phyloP scores from a whole-genome alignment of 2,113 vertebrate species.

The Stercorarius parasiticus region DNA sequence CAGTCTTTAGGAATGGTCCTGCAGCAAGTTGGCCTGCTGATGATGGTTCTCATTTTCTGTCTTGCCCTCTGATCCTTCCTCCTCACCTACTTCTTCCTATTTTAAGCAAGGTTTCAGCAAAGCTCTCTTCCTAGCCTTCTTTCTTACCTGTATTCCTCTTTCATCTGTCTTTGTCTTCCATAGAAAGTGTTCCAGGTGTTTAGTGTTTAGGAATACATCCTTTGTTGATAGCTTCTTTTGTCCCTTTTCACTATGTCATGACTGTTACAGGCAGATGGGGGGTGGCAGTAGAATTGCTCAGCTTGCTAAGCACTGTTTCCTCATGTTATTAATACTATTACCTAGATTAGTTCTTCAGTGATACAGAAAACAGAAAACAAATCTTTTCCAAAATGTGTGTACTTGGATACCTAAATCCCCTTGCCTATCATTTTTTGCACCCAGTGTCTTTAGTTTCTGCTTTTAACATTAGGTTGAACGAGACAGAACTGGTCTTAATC shows the following conservation, averaged over 20 bases:
- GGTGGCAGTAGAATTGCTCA: not conserved
- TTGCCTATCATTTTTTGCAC: not conserved
- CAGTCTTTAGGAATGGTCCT: not conserved
- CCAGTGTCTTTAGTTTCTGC: not conserved
- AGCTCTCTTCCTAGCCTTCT: not conserved
- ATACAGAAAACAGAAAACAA: not conserved
- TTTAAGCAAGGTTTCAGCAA: slow-evolving; percentile 25
- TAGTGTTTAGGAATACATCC: not conserved
- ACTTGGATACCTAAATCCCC: not conserved
- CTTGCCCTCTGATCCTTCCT: slow-evolving; percentile 25
- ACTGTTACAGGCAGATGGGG: not conserved
- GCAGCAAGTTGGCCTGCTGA: slow-evolving; percentile 2
- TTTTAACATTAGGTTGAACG: not conserved
- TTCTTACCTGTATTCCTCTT: not conserved
- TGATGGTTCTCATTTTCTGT: slow-evolving; percentile 2
- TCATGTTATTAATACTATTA: not conserved
- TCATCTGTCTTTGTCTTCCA: not conserved
- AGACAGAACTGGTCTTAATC: not conserved
- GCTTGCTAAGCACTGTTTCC: not conserved
- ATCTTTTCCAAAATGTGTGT: not conserved
- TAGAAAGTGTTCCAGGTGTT: not conserved
- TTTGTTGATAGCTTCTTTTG: not conserved
- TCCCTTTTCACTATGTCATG: not conserved
- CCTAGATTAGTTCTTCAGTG: not conserved
- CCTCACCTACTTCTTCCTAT: not conserved